Base-by-base conservation (phyloP, 2,888 invertebrate genomes). In the Cheilosia soror region DNA sequence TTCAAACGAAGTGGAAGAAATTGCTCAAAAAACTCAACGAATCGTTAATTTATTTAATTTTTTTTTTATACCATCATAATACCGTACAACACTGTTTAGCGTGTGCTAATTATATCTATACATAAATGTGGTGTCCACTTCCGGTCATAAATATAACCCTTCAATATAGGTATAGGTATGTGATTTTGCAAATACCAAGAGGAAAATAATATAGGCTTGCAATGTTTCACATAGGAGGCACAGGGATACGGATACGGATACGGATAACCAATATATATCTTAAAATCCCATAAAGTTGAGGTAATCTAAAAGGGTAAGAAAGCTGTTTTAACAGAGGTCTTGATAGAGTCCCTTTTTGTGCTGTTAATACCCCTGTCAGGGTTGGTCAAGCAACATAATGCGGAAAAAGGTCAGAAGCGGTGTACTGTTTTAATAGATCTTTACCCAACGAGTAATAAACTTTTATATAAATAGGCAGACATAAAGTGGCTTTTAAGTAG, bases 1-100 rank as follows among this genome's bases (percentile, higher is more conserved):
- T 90, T 88, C 84, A 88, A 91, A 91, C 91, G 92, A 92, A 91
- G 92, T 91, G 91, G 90, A 90, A 91, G 90, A 90, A 88, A 89
- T 90, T 91, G 91, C 91, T 90, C 91, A 90, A 90, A 88, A 87
- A 82, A 85, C 80, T 85, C 81, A 85, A 85, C 77, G 85, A 85
- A 85, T 77, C 72, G 81, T 81, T 85, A 80, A 84, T 53, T 25
- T 60, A 42, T 66, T 47, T 57, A 29, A 37, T 68, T 58, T 69
- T 73, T 55, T 80, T 57, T 71, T 49, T 81, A 76, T 72, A 81
- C 72, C 66, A 62, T 62, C 81, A 72, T 85, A 20, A 66, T 81
- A 72, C 71, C 85, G 76, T 85, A 62, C 66, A 81, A 66, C 37
- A 37, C 72, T 81, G 76, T 69, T 65, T 75, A 42, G 68, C 44